Conservation (phyloP, 2,113 vertebrate species). For the Cryptomyrus ogoouensis region DNA sequence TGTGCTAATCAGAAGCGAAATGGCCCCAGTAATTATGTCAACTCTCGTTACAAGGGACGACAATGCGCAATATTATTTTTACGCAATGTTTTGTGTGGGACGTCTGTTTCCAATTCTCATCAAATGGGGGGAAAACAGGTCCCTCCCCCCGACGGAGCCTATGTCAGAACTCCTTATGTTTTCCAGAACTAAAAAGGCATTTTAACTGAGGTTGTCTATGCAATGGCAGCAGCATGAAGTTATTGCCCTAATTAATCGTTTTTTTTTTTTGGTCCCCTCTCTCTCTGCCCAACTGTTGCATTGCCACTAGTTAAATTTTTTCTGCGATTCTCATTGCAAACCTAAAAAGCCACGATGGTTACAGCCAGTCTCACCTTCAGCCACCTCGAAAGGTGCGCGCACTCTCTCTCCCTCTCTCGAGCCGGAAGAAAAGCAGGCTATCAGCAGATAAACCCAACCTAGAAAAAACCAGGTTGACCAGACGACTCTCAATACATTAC, state of each 20-base stretch:
- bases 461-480: not conserved
- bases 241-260: conserved; percentile 57
- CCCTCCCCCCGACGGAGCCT: conserved; percentile 24
- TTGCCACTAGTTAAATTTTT: not conserved
- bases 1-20: conserved; percentile 99
- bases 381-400: not conserved
- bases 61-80: conserved; percentile 97
- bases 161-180: conserved; percentile 43
- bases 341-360: not conserved
- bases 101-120: conserved; percentile 82
- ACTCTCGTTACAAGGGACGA: conserved; percentile 78
- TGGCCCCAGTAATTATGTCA: conserved; percentile 95
- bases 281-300: not conserved
- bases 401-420: not conserved
- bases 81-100: conserved; percentile 87
- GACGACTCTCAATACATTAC: not conserved
- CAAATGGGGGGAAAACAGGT: conserved; percentile 54
- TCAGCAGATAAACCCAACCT: not conserved
- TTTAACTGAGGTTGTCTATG: conserved; percentile 42
- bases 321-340: not conserved
- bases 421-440: not conserved
- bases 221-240: conserved; percentile 54
- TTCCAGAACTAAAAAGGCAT: conserved; percentile 40
- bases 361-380: too few relatives aligned
- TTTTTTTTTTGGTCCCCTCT: conserved; percentile 7